These are phyloP conservation scores for Sander vitreus DNA, from an alignment of 2,113 vertebrate genomes.

Conservation along the genomic window DNA sequence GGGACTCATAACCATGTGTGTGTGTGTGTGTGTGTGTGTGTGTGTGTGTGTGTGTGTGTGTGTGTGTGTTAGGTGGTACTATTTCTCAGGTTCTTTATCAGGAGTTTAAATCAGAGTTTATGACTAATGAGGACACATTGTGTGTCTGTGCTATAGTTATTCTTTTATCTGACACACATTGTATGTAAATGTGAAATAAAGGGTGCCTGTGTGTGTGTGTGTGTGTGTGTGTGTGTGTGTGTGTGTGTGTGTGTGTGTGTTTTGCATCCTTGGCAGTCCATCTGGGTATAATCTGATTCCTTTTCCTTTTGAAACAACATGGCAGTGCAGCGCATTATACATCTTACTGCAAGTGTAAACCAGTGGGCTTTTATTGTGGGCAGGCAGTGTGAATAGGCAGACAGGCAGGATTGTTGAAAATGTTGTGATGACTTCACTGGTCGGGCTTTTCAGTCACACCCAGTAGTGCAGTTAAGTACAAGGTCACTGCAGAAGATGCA, in stretches of 20 bases:
- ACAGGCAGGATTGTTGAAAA: not conserved
- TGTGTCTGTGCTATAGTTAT: slow-evolving; percentile 16
- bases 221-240: not conserved
- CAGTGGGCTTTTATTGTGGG: not conserved
- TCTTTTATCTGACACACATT: not conserved
- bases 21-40: not conserved
- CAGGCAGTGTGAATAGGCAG: not conserved
- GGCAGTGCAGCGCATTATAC: not conserved
- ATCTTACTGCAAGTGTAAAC: not conserved
- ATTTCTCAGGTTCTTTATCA: slow-evolving; percentile 7
- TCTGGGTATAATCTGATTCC: not conserved
- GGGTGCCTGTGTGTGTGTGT: not conserved
- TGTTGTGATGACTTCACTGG: not conserved
- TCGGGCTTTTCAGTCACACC: not conserved
- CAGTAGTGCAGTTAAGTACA: not conserved
- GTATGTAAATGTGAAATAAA: not conserved
- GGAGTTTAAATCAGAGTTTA: slow-evolving; percentile 32
- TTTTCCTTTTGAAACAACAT: not conserved
- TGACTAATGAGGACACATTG: slow-evolving; percentile 6
- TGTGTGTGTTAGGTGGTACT: slow-evolving; percentile 31
- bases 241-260: not conserved
- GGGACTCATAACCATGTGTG: slow-evolving; percentile 13
- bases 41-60: slow-evolving; percentile 5
- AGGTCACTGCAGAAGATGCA: too few relatives aligned
- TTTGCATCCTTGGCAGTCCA: slow-evolving; percentile 3